Evolutionary conservation across 2,888 invertebrate species (phyloP), one percentile per base, ranked within the genome.

Genomic region (Hoplodrina ambigua): DNA sequence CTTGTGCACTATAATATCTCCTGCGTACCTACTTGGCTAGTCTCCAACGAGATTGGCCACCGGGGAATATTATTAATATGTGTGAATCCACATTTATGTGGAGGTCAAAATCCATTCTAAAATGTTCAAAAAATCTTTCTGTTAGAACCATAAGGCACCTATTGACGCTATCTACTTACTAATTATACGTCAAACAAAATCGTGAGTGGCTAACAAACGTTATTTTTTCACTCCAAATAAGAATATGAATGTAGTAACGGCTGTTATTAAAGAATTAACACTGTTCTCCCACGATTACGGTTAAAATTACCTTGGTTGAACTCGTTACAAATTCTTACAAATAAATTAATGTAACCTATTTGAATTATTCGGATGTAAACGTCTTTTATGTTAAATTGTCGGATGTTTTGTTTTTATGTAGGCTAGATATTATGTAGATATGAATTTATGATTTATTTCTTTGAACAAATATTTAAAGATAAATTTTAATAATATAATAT

Each of bases 201-300:
- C 44, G 17, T 25, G 2, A 33, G 25, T 64, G 58, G 20, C 59
- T 64, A 52, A 61, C 44, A 67, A 75, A 77, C 62, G 59, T 77
- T 80, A 78, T 85, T 83, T 85, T 25, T 85, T 81, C 69, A 79
- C 82, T 81, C 68, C 50, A 75, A 85, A 85, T 80, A 84, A 80
- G 74, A 80, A 72, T 81, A 78, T 79, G 55, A 69, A 75, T 87
- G 85, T 68, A 75, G 86, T 83, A 87, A 87, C 80, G 52, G 61
- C 75, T 75, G 81, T 87, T 83, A 84, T 86, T 85, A 81, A 75
- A 77, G 64, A 84, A 87, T 85, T 82, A 86, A 78, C 75, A 61
- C 58, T 56, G 30, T 46, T 37, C 68, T 89, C 89, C 83, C 88
- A 89, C 89, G 87, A 70, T 69, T 69, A 50, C 41, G 44, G 44